Base-by-base conservation (phyloP, 2,113 vertebrate genomes). In the Labeo rohita region DNA sequence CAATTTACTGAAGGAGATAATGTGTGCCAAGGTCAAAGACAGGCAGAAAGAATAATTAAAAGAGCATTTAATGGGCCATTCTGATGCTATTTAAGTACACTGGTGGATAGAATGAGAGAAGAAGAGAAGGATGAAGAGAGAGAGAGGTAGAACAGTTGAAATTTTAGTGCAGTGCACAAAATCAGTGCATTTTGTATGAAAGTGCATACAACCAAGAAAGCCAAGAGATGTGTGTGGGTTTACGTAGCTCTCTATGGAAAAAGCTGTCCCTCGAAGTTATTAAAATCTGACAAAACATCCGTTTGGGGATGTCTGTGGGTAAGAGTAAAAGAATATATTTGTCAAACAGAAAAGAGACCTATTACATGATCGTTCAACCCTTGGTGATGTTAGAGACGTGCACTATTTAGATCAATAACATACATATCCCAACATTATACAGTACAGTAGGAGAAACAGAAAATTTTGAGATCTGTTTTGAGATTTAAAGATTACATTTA, bases 1-100 rank as follows among this genome's bases (percentile, higher is more conserved):
- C 91, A 94, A 93, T 93, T 92, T 92, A 93, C 93, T 91, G 84
- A 93, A 92, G 92, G 89, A 88, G 87, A 90, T 92, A 91, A 94
- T 94, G 91, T 93, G 88, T 93, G 94, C 89, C 94, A 95, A 94
- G 87, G 85, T 87, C 81, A 83, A 87, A 90, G 78, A 73, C 61
- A 85, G 73, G 85, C 74, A 75, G 50, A 90, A 91, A 91, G 93
- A 94, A 93, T 93, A 93, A 95, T 94, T 94, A 95, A 92, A 93
- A 93, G 68, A 87, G 83, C 89, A 91, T 90, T 93, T 94, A 95
- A 93, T 95, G 91, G 94, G 91, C 88, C 93, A 91, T 92, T 89
- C 85, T 88, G 81, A 89, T 84, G 93, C 92, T 95, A 95, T 94
- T 95, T 90, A 91, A 85, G 89, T 91, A 91, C 18, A 43, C 70